Conservation (phyloP, 1,140 invertebrate species). For the Latrodectus geometricus region DNA sequence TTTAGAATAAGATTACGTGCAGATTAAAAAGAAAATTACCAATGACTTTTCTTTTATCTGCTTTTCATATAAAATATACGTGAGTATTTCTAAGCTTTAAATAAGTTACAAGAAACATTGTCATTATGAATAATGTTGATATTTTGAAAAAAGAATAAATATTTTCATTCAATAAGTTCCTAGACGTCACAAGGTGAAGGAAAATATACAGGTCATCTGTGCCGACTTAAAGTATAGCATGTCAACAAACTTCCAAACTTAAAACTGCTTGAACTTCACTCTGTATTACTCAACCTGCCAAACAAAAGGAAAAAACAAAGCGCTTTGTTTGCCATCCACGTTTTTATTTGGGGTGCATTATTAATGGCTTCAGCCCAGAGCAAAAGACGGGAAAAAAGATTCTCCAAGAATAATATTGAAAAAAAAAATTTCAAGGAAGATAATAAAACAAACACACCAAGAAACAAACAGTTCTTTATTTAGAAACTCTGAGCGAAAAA, state of each 20-base stretch:
- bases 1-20: too few species aligned
- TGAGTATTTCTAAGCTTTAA: too few species aligned
- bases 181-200: too few species aligned
- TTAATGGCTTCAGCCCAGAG: slow-evolving; percentile 26
- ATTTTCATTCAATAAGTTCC: too few species aligned
- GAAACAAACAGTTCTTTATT: slow-evolving; percentile 42
- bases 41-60: too few species aligned
- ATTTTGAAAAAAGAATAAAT: too few species aligned
- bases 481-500: slow-evolving; percentile 38
- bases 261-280: background rate
- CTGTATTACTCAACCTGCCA: slow-evolving; percentile 31
- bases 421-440: slow-evolving; percentile 6
- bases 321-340: slow-evolving; percentile 38
- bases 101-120: too few species aligned
- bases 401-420: background rate
- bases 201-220: too few species aligned
- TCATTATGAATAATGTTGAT: too few species aligned
- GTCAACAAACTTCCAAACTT: slow-evolving; percentile 2
- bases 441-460: slow-evolving; percentile 18
- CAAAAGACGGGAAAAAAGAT: background rate
- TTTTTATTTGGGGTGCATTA: slow-evolving; percentile 43
- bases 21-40: too few species aligned
- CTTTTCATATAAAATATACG: too few species aligned
- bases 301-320: slow-evolving; percentile 23
- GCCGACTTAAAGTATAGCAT: background rate